Evolutionary conservation across 2,888 invertebrate species (phyloP).

Genomic region (Lucinisca nassula): DNA sequence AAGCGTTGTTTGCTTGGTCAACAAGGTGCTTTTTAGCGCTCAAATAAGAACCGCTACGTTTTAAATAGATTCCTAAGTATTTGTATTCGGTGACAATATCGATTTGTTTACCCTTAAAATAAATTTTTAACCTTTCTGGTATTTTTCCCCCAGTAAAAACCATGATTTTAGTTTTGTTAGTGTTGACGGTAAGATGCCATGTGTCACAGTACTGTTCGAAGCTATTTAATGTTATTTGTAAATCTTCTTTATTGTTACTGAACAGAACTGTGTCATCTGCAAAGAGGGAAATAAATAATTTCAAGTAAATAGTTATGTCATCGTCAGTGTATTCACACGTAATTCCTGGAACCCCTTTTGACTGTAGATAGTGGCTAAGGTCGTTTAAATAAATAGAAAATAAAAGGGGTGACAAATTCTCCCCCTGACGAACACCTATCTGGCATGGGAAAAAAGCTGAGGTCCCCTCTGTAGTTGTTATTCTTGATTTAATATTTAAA

Average conservation of each 20-base stretch:
- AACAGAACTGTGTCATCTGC: slow-evolving; percentile 33
- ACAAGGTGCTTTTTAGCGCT: neutral
- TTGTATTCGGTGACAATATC: neutral
- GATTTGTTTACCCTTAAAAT: neutral
- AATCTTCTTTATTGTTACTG: neutral
- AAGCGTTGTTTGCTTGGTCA: neutral
- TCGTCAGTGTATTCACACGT: neutral
- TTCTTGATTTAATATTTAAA: slow-evolving; percentile 22
- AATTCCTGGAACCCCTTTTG: neutral
- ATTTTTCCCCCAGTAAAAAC: neutral
- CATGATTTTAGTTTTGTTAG: neutral
- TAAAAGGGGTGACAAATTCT: slow-evolving; percentile 30
- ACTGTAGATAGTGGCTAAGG: neutral
- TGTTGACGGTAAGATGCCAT: slow-evolving; percentile 7
- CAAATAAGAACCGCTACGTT: neutral
- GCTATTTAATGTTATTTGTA: slow-evolving; percentile 2
- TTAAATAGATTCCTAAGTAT: neutral
- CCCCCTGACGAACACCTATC: slow-evolving; percentile 24
- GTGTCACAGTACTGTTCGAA: slow-evolving; percentile 12
- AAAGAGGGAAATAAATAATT: slow-evolving; percentile 29
- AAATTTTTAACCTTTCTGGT: neutral
- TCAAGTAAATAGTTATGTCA: slow-evolving; percentile 6
- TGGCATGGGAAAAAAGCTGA: neutral
- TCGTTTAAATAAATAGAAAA: slow-evolving; percentile 26
- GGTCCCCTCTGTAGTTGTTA: neutral